A percentile compares a stretch with the other conserved stretches of the same genome.
Evolutionary conservation across 2,888 invertebrate genomes (phyloP).

Genomic region (Drosophila prostipennis): DNA sequence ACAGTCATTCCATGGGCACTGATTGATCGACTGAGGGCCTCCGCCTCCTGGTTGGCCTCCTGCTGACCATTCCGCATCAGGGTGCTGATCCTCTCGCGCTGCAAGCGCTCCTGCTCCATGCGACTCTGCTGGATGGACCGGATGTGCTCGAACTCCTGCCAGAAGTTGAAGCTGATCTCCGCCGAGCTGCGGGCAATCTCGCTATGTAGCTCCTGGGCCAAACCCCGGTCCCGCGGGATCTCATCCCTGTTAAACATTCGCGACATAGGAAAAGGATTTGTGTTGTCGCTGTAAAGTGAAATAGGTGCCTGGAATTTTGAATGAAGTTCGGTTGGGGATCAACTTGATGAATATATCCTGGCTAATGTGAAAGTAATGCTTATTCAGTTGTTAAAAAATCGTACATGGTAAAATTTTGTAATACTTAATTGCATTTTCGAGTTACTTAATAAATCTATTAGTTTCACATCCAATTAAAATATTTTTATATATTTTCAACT

Average conservation of each 20-base stretch:
- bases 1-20: conserved; percentile 41
- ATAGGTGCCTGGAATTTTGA: conserved; percentile 20
- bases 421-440: too few species aligned
- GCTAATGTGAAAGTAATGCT: neutral
- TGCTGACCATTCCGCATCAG: conserved; percentile 47
- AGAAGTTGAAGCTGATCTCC: conserved; percentile 50
- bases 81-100: conserved; percentile 42
- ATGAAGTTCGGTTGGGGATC: neutral
- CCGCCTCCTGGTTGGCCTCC: conserved; percentile 52
- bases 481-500: too few species aligned
- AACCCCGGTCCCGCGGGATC: conserved; percentile 35
- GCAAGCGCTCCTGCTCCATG: conserved; percentile 35
- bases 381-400: neutral
- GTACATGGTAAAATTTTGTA: too few species aligned
- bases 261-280: conserved; percentile 41
- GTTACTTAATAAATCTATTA: too few species aligned
- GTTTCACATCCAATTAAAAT: too few species aligned
- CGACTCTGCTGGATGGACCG: conserved; percentile 53
- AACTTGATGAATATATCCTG: neutral
- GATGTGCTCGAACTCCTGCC: conserved; percentile 65
- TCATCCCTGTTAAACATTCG: neutral
- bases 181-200: conserved; percentile 52
- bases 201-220: conserved; percentile 36
- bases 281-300: neutral
- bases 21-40: conserved; percentile 60